These are phyloP conservation scores for Antigone vipio DNA, from an alignment of 2,113 vertebrate species.

Conservation along the genomic window DNA sequence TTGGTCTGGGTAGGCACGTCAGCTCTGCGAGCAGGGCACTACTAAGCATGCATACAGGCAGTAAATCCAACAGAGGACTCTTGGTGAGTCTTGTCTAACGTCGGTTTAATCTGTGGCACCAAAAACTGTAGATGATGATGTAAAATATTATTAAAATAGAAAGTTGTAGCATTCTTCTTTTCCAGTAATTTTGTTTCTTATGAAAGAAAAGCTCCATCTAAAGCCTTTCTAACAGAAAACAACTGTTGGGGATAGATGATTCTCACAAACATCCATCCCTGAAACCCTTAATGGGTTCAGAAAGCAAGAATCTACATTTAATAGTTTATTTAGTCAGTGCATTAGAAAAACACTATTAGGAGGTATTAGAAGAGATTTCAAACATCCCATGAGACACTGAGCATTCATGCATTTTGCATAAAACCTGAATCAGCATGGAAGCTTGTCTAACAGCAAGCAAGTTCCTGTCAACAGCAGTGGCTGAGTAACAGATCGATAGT, in stretches of 20 bases:
- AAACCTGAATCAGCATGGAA: conserved; percentile 2
- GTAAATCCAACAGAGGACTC: background rate
- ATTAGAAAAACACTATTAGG: conserved; percentile 17
- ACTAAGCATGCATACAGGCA: background rate
- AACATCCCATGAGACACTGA: background rate
- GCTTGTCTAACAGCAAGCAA: background rate
- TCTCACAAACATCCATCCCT: background rate
- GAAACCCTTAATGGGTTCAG: background rate
- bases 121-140: background rate
- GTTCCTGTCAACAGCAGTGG: background rate
- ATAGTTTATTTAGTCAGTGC: conserved; percentile 24
- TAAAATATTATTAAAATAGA: background rate
- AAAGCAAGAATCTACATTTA: conserved; percentile 23
- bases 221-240: background rate
- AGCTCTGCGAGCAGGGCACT: background rate
- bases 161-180: background rate
- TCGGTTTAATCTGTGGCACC: background rate
- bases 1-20: background rate
- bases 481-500: background rate
- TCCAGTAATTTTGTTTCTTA: background rate
- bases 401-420: conserved; percentile 7
- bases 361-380: conserved; percentile 22
- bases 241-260: background rate
- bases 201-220: background rate
- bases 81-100: background rate